These are phyloP conservation scores for Telmatherina bonti DNA, from an alignment of 2,797 vertebrate species.

Conservation along the genomic window DNA sequence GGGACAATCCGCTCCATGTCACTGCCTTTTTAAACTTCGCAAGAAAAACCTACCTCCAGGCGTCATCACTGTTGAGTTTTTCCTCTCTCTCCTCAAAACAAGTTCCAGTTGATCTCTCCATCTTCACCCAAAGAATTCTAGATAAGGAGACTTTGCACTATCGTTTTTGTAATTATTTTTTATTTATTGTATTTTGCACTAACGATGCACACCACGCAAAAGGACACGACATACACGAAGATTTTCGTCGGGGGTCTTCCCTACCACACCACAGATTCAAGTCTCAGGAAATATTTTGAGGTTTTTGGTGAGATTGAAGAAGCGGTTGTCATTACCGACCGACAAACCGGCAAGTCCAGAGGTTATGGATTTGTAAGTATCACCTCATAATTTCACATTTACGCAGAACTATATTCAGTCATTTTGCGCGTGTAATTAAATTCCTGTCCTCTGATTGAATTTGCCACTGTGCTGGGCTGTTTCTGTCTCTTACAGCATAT, in stretches of 20 bases:
- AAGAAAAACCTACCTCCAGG: constrained; percentile 82
- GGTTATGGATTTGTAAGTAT: constrained; percentile 97
- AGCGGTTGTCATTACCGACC: constrained; percentile 95
- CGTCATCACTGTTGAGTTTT: constrained; percentile 55
- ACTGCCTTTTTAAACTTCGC: constrained; percentile 59
- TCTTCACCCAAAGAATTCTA: constrained; percentile 65
- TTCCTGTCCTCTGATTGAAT: neutral
- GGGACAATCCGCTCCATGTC: constrained; percentile 80
- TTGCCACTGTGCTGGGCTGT: constrained; percentile 1
- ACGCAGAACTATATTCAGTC: neutral
- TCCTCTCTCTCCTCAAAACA: constrained; percentile 48
- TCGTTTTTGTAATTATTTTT: constrained; percentile 53
- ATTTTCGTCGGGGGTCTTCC: constrained; percentile 96
- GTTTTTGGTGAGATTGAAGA: constrained; percentile 97
- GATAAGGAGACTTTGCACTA: constrained; percentile 82
- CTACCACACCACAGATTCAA: constrained; percentile 96
- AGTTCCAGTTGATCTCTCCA: constrained; percentile 53
- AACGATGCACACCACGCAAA: constrained; percentile 96
- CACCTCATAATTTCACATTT: neutral
- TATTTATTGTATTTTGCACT: constrained; percentile 80
- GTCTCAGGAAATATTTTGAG: constrained; percentile 97
- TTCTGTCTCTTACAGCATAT: constrained; percentile 24
- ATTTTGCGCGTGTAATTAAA: constrained; percentile 18
- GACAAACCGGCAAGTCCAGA: constrained; percentile 95
- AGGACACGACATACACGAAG: constrained; percentile 97